Base-by-base conservation (phyloP, 2,797 vertebrate species). In the Takifugu ocellatus region DNA sequence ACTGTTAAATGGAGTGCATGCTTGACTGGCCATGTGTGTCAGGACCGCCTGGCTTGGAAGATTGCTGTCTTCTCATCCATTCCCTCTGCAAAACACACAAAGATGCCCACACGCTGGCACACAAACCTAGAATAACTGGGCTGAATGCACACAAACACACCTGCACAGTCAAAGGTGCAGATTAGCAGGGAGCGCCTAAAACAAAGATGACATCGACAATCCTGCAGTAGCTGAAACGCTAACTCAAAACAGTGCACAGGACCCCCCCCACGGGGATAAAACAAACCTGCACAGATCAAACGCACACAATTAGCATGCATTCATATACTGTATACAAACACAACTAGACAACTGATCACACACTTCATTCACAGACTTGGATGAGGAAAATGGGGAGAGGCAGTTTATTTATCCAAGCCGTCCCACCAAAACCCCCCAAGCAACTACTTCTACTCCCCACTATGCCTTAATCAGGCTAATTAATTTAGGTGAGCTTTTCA, bases 401-500 rank as follows among this genome's bases (percentile, higher is more conserved):
- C 70, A 70, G 61, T 65, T 60, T 85, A 83, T 89, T 88, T 86
- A 90, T 71, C 84, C 71, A 83, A 91, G 87, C 85, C 76, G 66
- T 83, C 79, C 82, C 46, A 25, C 84, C 84, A 55, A 70, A 63
- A 10, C 63, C 74, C 79, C 83, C 91, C 91, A 27, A 90, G 85
- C 89, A 69, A 81, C 89, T 88, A 91, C 90, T 91, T 92, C 89
- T 90, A 89, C 89, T 90, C 91, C 93, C 91, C 90, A 93, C 93
- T 93, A 93, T 91, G 93, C 91, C 91, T 92, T 96, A 96, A 97
- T 98, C 93, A 94, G 92, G 90, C 90, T 96, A 95, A 96, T 97
- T 97, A 93, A 96, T 96, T 96, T 94, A 96, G 93, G 93, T 95
- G 94, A 93, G 94, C 92, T 94, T 96, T 95, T 93, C 93, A 87